Evolutionary conservation across 2,113 vertebrate species (phyloP).

Genomic region (Bujurquina vittata): DNA sequence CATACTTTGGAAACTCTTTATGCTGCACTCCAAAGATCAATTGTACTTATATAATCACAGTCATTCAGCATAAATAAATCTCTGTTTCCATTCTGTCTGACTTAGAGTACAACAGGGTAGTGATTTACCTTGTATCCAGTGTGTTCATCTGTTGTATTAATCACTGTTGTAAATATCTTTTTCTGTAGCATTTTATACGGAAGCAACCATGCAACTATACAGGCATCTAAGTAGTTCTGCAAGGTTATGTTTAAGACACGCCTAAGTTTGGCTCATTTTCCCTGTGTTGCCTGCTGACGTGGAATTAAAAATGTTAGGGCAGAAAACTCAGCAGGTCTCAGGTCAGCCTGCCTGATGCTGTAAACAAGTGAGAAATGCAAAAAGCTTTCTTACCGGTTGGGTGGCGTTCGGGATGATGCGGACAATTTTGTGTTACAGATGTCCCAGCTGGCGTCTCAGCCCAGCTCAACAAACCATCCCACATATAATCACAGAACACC

Average conservation of each 20-base stretch:
- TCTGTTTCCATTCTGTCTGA: slow-evolving; percentile 5
- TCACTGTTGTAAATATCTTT: neutral
- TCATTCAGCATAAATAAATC: slow-evolving; percentile 17
- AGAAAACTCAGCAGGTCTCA: neutral
- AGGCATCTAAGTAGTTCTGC: neutral
- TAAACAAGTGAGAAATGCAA: neutral
- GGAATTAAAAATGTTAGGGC: neutral
- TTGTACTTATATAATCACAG: slow-evolving; percentile 1
- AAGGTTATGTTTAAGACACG: neutral
- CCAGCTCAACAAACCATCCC: slow-evolving; percentile 97
- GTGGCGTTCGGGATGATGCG: slow-evolving; percentile 85
- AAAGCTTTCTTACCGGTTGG: slow-evolving; percentile 79
- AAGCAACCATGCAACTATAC: neutral
- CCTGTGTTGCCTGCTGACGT: neutral
- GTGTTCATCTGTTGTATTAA: neutral
- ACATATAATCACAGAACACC: slow-evolving; percentile 85
- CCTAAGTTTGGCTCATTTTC: neutral
- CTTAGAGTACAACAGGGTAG: neutral
- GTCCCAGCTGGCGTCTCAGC: slow-evolving; percentile 88
- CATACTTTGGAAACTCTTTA: neutral
- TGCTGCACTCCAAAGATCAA: neutral
- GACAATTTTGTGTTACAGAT: slow-evolving; percentile 84
- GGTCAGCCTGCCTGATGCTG: neutral
- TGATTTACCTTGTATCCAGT: neutral
- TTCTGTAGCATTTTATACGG: neutral